Evolutionary conservation across 2,888 invertebrate species (phyloP).

Genomic region (Incurvaria masculella): DNA sequence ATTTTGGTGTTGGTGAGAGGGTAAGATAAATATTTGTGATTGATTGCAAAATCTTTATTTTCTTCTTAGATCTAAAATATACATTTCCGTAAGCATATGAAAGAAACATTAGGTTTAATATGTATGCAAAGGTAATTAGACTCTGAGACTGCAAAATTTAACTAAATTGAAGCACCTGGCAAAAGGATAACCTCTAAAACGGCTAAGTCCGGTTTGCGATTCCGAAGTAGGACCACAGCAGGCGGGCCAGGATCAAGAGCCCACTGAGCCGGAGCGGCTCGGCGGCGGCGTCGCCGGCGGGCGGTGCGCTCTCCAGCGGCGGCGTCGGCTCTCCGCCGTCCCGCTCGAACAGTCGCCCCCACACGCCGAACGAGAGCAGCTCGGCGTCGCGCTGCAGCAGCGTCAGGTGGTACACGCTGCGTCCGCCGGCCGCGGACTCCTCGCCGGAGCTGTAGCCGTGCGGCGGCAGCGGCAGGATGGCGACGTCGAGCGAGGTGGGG

Average conservation of each 20-base stretch:
- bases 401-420: conserved; percentile 22
- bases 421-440: conserved; percentile 11
- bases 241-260: not conserved
- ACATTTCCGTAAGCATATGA: too few relatives aligned
- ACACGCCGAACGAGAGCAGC: conserved; percentile 49
- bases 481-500: conserved; percentile 46
- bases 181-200: too few relatives aligned
- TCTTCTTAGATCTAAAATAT: too few relatives aligned
- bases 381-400: conserved; percentile 26
- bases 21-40: too few relatives aligned
- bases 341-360: conserved; percentile 46
- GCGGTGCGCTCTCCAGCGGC: conserved; percentile 15
- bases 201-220: too few relatives aligned
- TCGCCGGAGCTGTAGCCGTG: conserved; percentile 26
- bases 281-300: conserved; percentile 5
- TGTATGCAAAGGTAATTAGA: too few relatives aligned
- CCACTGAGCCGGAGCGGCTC: not conserved
- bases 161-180: too few relatives aligned
- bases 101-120: too few relatives aligned
- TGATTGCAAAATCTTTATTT: too few relatives aligned
- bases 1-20: too few relatives aligned
- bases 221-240: too few relatives aligned
- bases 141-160: too few relatives aligned
- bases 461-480: conserved; percentile 47
- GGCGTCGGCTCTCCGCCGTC: conserved; percentile 34